Evolutionary conservation across 2,113 vertebrate genomes (phyloP).

Genomic region (Tychaedon coryphoeus): DNA sequence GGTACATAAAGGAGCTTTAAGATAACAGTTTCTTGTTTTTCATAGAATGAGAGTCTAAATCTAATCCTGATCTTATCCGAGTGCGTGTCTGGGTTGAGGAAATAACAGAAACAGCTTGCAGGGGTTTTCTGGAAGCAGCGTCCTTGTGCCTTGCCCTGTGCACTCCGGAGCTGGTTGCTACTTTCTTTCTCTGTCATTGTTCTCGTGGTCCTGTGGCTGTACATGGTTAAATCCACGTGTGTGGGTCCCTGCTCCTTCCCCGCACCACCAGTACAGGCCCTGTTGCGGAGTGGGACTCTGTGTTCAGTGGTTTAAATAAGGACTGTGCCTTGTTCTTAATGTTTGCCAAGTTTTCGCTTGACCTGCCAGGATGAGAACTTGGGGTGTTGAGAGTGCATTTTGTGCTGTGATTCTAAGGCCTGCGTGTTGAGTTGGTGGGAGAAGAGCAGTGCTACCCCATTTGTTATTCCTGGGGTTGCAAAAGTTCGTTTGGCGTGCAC

Average conservation of each 20-base stretch:
- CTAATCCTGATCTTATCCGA: neutral
- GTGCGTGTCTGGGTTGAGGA: neutral
- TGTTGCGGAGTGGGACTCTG: neutral
- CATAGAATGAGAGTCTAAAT: neutral
- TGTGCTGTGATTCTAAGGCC: neutral
- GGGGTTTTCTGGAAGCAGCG: slow-evolving; percentile 1
- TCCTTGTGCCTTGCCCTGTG: neutral
- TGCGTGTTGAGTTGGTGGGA: neutral
- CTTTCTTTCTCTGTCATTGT: slow-evolving; percentile 35
- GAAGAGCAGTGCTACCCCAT: neutral
- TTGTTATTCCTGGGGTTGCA: neutral
- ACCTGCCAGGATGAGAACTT: neutral
- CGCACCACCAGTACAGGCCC: neutral
- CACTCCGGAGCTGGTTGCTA: neutral
- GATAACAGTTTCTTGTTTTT: neutral
- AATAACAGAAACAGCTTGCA: neutral
- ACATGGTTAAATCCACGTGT: neutral
- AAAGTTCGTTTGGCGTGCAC: rapidly evolving
- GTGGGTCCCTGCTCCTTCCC: neutral
- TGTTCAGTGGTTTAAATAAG: neutral
- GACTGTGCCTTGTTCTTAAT: neutral
- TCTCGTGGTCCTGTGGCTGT: neutral
- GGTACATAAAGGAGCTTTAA: neutral
- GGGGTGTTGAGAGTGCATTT: neutral
- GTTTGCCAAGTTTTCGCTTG: neutral